phyloP scores from a whole-genome alignment of 53 echinoderm and acorn worm genomes.

The Stichopus horrens region DNA sequence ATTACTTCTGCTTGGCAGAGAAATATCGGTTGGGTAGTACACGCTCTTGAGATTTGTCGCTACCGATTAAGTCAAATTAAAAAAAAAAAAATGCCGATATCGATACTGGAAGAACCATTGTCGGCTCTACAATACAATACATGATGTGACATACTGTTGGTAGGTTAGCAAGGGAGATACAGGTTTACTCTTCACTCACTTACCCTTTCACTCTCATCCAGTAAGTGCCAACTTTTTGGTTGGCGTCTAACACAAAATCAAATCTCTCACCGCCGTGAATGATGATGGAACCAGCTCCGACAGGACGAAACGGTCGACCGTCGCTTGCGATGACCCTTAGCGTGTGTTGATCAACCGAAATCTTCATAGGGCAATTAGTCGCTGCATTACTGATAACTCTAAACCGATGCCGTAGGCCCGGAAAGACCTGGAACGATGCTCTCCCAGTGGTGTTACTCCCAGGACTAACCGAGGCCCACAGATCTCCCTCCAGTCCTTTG shows the following conservation, averaged over 20 bases:
- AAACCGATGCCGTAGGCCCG: conserved; percentile 65
- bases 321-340: conserved; percentile 82
- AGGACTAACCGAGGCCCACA: not conserved
- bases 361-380: conserved; percentile 74
- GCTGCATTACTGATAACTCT: conserved; percentile 87
- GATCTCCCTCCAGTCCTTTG: conserved; percentile 49
- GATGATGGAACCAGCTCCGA: conserved; percentile 54
- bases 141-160: too few relatives aligned
- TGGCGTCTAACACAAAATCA: conserved; percentile 77
- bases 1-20: too few relatives aligned
- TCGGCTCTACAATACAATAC: too few relatives aligned
- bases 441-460: conserved; percentile 46
- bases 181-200: not conserved
- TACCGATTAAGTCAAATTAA: too few relatives aligned
- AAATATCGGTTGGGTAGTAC: too few relatives aligned
- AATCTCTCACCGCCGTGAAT: conserved; percentile 84
- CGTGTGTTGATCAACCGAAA: conserved; percentile 77
- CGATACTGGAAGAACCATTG: too few relatives aligned
- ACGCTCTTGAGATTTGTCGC: too few relatives aligned
- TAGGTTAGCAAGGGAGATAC: too few relatives aligned
- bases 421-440: conserved; percentile 17
- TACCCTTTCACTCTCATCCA: conserved; percentile 81
- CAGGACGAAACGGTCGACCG: conserved; percentile 57
- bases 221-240: conserved; percentile 73
- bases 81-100: too few relatives aligned